These are phyloP conservation scores for Ryuthela nishihirai DNA, from an alignment of 2,888 invertebrate species.

Conservation along the genomic window DNA sequence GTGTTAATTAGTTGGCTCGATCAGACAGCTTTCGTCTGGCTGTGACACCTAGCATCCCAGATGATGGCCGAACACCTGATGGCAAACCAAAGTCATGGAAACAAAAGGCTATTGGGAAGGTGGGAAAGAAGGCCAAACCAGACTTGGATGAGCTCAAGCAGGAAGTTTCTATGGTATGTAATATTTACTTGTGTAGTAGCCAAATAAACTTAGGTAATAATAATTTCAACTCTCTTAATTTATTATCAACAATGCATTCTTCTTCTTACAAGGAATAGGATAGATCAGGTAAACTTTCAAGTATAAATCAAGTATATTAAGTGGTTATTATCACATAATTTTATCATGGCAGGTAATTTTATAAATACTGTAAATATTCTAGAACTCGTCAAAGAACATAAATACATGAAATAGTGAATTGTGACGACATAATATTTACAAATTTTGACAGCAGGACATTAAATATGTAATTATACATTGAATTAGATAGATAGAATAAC, in stretches of 20 bases:
- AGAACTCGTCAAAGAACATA: no score
- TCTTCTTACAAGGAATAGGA: no score
- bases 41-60: constrained; percentile 84
- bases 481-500: no score
- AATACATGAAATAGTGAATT: no score
- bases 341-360: no score
- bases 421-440: no score
- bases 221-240: neutral
- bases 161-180: constrained; percentile 82
- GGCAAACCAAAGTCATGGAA: constrained; percentile 53
- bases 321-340: no score
- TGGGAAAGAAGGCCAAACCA: constrained; percentile 47
- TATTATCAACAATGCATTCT: neutral
- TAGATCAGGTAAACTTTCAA: no score
- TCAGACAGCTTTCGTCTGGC: constrained; percentile 97
- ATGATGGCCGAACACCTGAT: constrained; percentile 86
- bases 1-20: constrained; percentile 93
- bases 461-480: no score
- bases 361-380: no score
- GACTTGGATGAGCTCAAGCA: constrained; percentile 98
- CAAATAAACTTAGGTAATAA: neutral
- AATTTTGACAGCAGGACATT: no score
- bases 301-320: no score
- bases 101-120: constrained; percentile 27
- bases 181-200: neutral